Evolutionary conservation across 30 jellyfish, hydroid and myxozoan species (phyloP), one percentile per base, ranked within the genome.

Genomic region (Rhopilema esculentum): DNA sequence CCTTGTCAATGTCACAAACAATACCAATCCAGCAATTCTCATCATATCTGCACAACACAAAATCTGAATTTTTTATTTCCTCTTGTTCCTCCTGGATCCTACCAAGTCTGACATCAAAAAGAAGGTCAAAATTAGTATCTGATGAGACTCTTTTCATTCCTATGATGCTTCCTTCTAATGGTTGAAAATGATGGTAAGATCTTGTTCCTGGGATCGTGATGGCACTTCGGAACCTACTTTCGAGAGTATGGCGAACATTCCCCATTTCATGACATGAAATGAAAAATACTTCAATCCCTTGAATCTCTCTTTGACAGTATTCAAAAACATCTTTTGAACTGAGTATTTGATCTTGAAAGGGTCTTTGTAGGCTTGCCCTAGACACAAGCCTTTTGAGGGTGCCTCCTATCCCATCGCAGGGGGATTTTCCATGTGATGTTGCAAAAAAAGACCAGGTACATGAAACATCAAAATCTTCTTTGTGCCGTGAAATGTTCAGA

Each of bases 351-450:
- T 66, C 40, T 16, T 51, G 21, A 31, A 20, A 9, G 16, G 88
- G 72, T 25, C 78, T 33, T 52, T 70, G 95, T 52, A 89, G 70
- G 52, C 97, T 89, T 16, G 94, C 97, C 27, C 75, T 74, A 17
- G 95, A 66, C 27, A 75, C 61, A 21, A 82, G 24, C 17, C 92
- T 50, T 72, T 91, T 91, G 9, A 91, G 96, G 4, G 96, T 83
- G 51, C 96, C 96, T 7, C 92, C 92, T 20, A 91, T 33, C 22
- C 97, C 95, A 83, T 82, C 94, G 57, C 97, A 90, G 12, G 95
- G 89, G 30, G 92, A 91, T 83, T 84, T 89, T 69, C 94, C 91
- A 82, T 89, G 97, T 0, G 94, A 70, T 19, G 94, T 80, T 2
- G 96, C 97, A 51, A 89, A 89, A 29, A 89, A 89, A 15, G 48